Evolutionary conservation across 2,113 vertebrate genomes (phyloP).

Genomic region (Thermophis baileyi): DNA sequence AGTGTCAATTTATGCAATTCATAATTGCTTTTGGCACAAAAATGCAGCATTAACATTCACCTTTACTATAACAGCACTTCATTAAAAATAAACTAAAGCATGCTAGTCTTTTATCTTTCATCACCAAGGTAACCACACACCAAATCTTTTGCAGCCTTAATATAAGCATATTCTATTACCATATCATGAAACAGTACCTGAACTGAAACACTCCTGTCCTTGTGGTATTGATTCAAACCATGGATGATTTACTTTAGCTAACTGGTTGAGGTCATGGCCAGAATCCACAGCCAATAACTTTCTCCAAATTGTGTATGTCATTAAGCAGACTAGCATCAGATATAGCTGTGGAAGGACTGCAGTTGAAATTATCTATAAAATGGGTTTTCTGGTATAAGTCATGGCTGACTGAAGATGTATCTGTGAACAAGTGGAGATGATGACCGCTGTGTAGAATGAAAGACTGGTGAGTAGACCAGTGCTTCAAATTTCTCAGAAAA

Average conservation of each 20-base stretch:
- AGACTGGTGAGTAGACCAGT: background rate
- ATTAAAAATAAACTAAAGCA: constrained; percentile 26
- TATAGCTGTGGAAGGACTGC: background rate
- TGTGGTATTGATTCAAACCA: background rate
- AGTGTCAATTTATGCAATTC: constrained; percentile 52
- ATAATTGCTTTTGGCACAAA: constrained; percentile 48
- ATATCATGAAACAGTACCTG: background rate
- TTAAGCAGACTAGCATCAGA: background rate
- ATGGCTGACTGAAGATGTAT: background rate
- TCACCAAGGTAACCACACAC: constrained; percentile 28
- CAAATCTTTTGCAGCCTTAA: background rate
- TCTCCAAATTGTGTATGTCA: background rate
- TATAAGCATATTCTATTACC: fast-evolving
- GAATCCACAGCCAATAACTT: background rate
- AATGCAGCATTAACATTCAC: background rate
- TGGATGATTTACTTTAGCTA: background rate
- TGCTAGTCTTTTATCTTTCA: constrained; percentile 25
- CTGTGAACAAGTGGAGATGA: background rate
- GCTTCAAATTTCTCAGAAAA: background rate
- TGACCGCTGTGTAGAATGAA: background rate
- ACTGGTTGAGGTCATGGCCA: background rate
- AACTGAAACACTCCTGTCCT: background rate
- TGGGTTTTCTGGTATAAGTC: background rate
- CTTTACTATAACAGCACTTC: constrained; percentile 32
- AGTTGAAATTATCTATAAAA: background rate